phyloP scores from a whole-genome alignment of 1,140 invertebrate genomes.

The Zaprionus taronus region DNA sequence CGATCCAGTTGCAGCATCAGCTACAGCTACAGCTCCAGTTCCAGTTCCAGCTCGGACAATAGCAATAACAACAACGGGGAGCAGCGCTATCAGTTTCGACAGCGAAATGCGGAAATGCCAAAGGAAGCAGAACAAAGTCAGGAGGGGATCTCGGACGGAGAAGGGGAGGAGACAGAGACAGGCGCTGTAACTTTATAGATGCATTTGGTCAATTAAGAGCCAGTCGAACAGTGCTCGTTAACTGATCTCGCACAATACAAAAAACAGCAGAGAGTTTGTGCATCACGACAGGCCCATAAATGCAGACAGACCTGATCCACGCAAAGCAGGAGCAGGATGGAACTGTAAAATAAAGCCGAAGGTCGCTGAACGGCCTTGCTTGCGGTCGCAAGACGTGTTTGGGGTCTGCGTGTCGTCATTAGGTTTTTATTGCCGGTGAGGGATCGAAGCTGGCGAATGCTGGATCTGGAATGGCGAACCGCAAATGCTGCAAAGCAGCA shows the following conservation, averaged over 20 bases:
- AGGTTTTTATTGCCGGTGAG: slow-evolving; percentile 69
- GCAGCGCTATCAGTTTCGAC: slow-evolving; percentile 53
- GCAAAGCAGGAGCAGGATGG: background rate
- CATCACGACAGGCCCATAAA: slow-evolving; percentile 48
- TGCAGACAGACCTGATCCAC: slow-evolving; percentile 37
- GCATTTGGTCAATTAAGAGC: slow-evolving; percentile 78
- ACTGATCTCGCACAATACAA: slow-evolving; percentile 66
- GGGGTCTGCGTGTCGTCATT: slow-evolving; percentile 76
- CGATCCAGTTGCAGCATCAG: slow-evolving; percentile 9
- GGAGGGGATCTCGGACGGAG: background rate
- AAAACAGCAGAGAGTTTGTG: slow-evolving; percentile 13
- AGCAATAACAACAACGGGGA: slow-evolving; percentile 34
- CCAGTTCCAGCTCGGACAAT: background rate
- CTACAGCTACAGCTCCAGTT: slow-evolving; percentile 6
- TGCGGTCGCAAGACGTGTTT: slow-evolving; percentile 69
- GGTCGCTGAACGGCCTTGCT: slow-evolving; percentile 81
- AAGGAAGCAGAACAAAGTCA: slow-evolving; percentile 57
- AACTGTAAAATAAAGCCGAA: slow-evolving; percentile 48
- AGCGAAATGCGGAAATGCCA: slow-evolving; percentile 71
- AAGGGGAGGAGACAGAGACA: background rate
- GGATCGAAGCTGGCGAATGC: slow-evolving; percentile 19
- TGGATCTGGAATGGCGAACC: slow-evolving; percentile 29
- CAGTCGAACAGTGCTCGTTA: slow-evolving; percentile 55
- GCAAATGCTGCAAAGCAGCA: slow-evolving; percentile 14
- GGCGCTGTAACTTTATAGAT: slow-evolving; percentile 49